These are phyloP conservation scores for Triops cancriformis DNA, from an alignment of 1,140 invertebrate species.

Conservation along the genomic window DNA sequence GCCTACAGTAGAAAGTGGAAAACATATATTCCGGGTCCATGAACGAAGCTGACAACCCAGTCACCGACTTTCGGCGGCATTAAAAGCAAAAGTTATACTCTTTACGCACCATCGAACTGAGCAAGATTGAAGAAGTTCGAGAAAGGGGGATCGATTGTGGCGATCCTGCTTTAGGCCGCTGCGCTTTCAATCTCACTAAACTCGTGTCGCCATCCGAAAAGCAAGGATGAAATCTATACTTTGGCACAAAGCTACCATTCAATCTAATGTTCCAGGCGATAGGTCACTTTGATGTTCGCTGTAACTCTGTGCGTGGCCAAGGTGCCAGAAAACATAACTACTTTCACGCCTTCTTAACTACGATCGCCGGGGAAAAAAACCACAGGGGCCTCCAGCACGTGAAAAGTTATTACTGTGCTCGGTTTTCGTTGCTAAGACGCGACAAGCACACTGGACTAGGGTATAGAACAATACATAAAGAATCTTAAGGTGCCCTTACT, in stretches of 20 bases:
- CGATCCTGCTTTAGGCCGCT: neutral
- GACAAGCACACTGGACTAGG: neutral
- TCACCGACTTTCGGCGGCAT: neutral
- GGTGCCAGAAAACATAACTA: neutral
- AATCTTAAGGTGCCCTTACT: neutral
- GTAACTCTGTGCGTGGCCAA: neutral
- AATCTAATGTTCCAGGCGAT: neutral
- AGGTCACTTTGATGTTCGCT: neutral
- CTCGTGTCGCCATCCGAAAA: neutral
- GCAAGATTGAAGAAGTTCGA: neutral
- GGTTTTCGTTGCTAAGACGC: neutral
- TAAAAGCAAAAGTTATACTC: neutral
- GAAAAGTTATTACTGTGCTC: neutral
- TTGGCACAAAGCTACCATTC: neutral
- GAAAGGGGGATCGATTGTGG: conserved; percentile 3
- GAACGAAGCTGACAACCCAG: neutral
- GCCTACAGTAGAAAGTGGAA: neutral
- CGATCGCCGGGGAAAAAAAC: neutral
- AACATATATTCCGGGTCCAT: neutral
- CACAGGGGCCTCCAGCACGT: neutral
- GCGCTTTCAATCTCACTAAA: conserved; percentile 4
- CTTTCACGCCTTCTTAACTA: neutral
- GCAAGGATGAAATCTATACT: neutral
- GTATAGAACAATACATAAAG: neutral
- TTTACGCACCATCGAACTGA: neutral